Base-by-base conservation (phyloP, 2,797 vertebrate species). In the Cygnus olor region DNA sequence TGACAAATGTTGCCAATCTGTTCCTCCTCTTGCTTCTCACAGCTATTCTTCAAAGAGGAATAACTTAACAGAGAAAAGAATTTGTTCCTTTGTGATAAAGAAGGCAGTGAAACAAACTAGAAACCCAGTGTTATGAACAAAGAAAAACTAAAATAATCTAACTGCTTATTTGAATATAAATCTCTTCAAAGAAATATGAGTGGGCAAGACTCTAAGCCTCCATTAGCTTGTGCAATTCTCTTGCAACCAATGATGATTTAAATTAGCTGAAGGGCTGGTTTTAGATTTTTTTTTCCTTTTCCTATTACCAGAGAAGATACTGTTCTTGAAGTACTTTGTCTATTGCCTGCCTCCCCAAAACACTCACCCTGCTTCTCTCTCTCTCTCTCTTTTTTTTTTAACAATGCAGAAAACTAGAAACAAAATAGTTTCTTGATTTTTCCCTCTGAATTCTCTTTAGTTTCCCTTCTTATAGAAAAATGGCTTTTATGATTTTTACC, bases 1-100 rank as follows among this genome's bases (percentile, higher is more conserved):
- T 71, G 78, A 92, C 24, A 92, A 97, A 93, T 68, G 78, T 64
- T 86, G 47, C 51, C 63, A 93, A 40, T 93, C 94, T 92, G 22
- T 65, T 92, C 36, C 38, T 68, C n/a, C 82, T 91, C 53, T 64
- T 95, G 45, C 61, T 93, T 61, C 65, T 95, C 77, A 85, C 25
- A 92, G 20, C 72, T 92, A 42, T 78, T 96, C 63, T 95, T 95
- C n/a, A 80, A 80, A 81, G 36, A 88, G 6, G 15, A 85, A 71
- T 44, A 93, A 51, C 56, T 88, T 56, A 44, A 4, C 21, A 51
- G 32, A 53, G 85, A 56, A 96, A 85, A 82, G 14, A 60, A 34
- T 32, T 92, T 82, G 38, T 71, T 84, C 38, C 61, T 91, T 73
- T 78, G 45, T 70, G 73, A 70, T 84, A 88, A 94, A 58, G 15